These are phyloP conservation scores for Tachina fera DNA, from an alignment of 2,888 invertebrate species.

Conservation along the genomic window DNA sequence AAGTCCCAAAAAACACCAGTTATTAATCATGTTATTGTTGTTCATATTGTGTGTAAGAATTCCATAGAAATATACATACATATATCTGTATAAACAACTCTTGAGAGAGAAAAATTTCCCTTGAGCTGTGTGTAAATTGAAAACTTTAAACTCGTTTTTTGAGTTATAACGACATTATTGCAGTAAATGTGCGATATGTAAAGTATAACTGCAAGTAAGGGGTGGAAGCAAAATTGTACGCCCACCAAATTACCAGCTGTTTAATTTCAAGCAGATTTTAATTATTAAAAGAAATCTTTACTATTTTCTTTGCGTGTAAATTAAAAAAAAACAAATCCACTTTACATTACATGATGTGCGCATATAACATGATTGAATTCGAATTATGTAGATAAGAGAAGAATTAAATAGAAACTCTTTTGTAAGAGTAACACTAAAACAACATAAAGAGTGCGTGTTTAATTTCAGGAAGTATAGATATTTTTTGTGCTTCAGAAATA, in stretches of 20 bases:
- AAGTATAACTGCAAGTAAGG: background rate
- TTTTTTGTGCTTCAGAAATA: slow-evolving; percentile 29
- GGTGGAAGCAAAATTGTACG: background rate
- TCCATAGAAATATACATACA: too few relatives aligned
- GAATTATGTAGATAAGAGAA: slow-evolving; percentile 33
- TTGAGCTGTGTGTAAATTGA: too few relatives aligned
- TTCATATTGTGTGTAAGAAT: too few relatives aligned
- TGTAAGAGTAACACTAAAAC: slow-evolving; percentile 40
- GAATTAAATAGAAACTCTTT: slow-evolving; percentile 9
- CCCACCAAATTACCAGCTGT: background rate
- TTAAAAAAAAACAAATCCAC: background rate
- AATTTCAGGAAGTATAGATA: slow-evolving; percentile 55
- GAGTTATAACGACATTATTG: too few relatives aligned
- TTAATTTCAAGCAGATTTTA: background rate
- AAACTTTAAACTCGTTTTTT: too few relatives aligned
- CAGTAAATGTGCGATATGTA: too few relatives aligned
- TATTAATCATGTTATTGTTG: too few relatives aligned
- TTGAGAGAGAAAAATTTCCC: too few relatives aligned
- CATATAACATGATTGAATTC: slow-evolving; percentile 22
- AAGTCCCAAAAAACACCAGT: too few relatives aligned
- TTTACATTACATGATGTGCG: slow-evolving; percentile 43
- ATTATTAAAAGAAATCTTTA: background rate
- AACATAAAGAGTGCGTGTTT: slow-evolving; percentile 23
- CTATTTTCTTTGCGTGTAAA: background rate
- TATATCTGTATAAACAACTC: too few relatives aligned